Evolutionary conservation across 2,113 vertebrate genomes (phyloP).

Genomic region (Lycaon pictus): DNA sequence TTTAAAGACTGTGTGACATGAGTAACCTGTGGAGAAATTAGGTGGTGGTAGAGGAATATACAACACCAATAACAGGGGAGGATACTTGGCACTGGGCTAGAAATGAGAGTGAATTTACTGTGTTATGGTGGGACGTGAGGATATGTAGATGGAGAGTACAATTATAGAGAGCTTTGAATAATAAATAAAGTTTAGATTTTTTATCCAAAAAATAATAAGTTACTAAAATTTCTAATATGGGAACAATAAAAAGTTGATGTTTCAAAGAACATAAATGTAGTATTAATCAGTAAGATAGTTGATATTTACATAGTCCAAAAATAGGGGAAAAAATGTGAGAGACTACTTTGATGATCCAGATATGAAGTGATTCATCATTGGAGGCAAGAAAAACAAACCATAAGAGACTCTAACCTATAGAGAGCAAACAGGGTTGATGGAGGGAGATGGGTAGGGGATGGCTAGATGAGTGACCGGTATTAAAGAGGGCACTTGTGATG

Average conservation of each 20-base stretch:
- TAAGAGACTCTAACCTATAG: not conserved
- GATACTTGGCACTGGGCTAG: not conserved
- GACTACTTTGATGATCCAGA: not conserved
- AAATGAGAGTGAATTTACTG: not conserved
- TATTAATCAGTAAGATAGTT: not conserved
- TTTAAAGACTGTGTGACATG: not conserved
- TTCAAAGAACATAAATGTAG: not conserved
- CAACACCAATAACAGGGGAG: not conserved
- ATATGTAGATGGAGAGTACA: not conserved
- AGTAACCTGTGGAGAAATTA: not conserved
- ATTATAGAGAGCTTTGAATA: not conserved
- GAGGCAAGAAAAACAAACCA: not conserved
- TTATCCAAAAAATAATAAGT: not conserved
- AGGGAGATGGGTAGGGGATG: not conserved
- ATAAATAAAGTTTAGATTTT: not conserved
- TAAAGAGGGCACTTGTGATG: not conserved
- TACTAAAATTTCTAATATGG: not conserved
- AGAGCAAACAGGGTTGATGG: not conserved
- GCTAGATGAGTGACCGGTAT: not conserved
- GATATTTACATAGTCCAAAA: not conserved
- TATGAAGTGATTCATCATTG: not conserved
- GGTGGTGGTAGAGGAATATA: not conserved
- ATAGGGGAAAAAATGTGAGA: not conserved
- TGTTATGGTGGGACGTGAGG: not conserved
- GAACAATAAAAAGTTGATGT: not conserved